These are phyloP conservation scores for Carassius auratus DNA, from an alignment of 2,113 vertebrate genomes.

Conservation along the genomic window DNA sequence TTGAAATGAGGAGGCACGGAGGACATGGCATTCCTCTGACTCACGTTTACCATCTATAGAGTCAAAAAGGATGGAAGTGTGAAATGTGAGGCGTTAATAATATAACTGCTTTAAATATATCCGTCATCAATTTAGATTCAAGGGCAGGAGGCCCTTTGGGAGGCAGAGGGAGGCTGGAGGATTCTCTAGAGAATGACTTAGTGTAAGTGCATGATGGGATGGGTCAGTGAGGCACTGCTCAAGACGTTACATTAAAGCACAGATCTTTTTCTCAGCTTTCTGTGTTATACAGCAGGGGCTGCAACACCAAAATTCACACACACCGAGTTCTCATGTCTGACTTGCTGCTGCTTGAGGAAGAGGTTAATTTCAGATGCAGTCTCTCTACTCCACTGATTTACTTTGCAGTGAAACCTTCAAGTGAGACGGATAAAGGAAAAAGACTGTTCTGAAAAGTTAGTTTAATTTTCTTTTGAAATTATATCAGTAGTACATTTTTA, in stretches of 20 bases:
- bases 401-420: not conserved
- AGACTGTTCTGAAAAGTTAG: not conserved
- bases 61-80: conserved; percentile 21
- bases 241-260: conserved; percentile 35
- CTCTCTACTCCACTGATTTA: not conserved
- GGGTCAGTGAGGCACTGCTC: conserved; percentile 37
- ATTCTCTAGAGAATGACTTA: conserved; percentile 27
- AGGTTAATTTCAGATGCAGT: not conserved
- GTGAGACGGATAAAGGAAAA: not conserved
- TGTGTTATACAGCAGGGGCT: conserved; percentile 1
- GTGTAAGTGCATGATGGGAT: conserved; percentile 52
- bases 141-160: conserved; percentile 53
- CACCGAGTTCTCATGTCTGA: not conserved
- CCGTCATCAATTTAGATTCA: conserved; percentile 60
- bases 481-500: not conserved
- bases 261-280: conserved; percentile 8
- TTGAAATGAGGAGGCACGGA: conserved; percentile 37
- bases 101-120: conserved; percentile 59
- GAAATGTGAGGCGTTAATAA: conserved; percentile 54
- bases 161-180: conserved; percentile 38
- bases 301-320: not conserved
- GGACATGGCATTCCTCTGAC: conserved; percentile 3
- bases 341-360: conserved; percentile 6
- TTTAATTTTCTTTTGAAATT: conserved; percentile 16
- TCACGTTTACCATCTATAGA: conserved; percentile 36